These are phyloP conservation scores for Lamellibrachia satsuma DNA, from an alignment of 2,888 invertebrate species.

Conservation along the genomic window DNA sequence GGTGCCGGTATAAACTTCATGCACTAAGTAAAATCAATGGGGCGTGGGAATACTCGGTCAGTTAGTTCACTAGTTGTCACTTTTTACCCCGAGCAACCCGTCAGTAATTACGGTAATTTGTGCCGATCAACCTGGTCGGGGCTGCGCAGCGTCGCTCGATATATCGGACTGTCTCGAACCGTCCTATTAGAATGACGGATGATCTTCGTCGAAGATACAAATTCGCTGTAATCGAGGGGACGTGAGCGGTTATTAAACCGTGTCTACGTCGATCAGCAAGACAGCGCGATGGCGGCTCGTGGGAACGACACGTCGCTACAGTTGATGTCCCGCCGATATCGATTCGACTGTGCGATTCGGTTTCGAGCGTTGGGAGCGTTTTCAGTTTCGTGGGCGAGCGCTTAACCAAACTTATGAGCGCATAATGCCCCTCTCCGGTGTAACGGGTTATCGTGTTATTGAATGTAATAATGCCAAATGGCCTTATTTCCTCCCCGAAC, in stretches of 20 bases:
- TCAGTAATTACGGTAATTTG: background rate
- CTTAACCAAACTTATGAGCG: background rate
- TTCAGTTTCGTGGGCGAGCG: background rate
- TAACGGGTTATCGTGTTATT: background rate
- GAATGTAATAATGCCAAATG: background rate
- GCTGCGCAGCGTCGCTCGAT: background rate
- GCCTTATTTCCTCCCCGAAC: background rate
- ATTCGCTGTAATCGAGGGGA: slow-evolving; percentile 3
- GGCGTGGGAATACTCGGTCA: background rate
- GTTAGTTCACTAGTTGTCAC: background rate
- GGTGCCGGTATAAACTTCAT: background rate
- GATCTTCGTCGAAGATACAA: background rate
- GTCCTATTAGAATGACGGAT: background rate
- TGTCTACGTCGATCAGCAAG: background rate
- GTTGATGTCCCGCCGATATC: background rate
- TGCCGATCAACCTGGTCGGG: background rate
- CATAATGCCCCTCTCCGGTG: background rate
- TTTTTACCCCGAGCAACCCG: background rate
- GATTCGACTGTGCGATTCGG: background rate
- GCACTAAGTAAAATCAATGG: background rate
- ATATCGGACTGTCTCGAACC: background rate
- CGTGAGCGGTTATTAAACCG: slow-evolving; percentile 17
- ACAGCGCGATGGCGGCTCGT: background rate
- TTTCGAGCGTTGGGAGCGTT: background rate
- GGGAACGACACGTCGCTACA: background rate